These are phyloP conservation scores for Zaprionus tsacasi DNA, from an alignment of 1,140 invertebrate species.

Conservation along the genomic window DNA sequence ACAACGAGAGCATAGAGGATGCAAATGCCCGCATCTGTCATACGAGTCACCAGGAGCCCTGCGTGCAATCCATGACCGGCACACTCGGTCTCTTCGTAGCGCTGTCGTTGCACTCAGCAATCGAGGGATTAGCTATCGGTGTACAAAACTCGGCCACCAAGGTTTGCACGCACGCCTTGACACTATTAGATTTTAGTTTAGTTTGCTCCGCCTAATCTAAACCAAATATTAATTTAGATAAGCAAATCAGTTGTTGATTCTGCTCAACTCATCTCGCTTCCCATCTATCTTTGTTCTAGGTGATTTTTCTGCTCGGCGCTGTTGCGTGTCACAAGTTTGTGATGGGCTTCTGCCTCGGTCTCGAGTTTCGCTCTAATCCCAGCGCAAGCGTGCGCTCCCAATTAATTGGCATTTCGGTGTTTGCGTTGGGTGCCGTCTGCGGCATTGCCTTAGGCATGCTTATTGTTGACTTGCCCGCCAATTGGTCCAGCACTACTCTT, in stretches of 20 bases:
- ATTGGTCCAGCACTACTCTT: slow-evolving; percentile 85
- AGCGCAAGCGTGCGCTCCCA: slow-evolving; percentile 84
- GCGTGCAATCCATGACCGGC: slow-evolving; percentile 85
- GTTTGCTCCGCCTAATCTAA: slow-evolving; percentile 45
- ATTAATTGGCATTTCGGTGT: slow-evolving; percentile 87
- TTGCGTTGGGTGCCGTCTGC: slow-evolving; percentile 88
- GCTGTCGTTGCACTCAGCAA: slow-evolving; percentile 90
- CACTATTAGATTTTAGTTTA: slow-evolving; percentile 45
- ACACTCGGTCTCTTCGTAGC: slow-evolving; percentile 88
- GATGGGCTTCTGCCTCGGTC: slow-evolving; percentile 91
- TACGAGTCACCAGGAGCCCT: slow-evolving; percentile 87
- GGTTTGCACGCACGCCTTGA: slow-evolving; percentile 85
- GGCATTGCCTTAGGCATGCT: slow-evolving; percentile 88
- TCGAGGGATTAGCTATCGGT: slow-evolving; percentile 94
- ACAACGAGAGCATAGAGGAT: slow-evolving; percentile 80
- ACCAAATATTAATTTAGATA: slow-evolving; percentile 67
- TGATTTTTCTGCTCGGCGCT: slow-evolving; percentile 89
- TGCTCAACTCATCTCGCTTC: slow-evolving; percentile 16
- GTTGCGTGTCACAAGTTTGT: slow-evolving; percentile 91
- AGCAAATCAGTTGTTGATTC: slow-evolving; percentile 53
- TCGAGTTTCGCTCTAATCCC: slow-evolving; percentile 87
- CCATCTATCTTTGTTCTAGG: slow-evolving; percentile 83
- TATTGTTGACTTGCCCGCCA: slow-evolving; percentile 84
- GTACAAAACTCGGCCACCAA: slow-evolving; percentile 87
- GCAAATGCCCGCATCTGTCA: slow-evolving; percentile 87